These are phyloP conservation scores for Lasioglossum villosulum DNA, from an alignment of 2,888 invertebrate genomes.

Conservation along the genomic window DNA sequence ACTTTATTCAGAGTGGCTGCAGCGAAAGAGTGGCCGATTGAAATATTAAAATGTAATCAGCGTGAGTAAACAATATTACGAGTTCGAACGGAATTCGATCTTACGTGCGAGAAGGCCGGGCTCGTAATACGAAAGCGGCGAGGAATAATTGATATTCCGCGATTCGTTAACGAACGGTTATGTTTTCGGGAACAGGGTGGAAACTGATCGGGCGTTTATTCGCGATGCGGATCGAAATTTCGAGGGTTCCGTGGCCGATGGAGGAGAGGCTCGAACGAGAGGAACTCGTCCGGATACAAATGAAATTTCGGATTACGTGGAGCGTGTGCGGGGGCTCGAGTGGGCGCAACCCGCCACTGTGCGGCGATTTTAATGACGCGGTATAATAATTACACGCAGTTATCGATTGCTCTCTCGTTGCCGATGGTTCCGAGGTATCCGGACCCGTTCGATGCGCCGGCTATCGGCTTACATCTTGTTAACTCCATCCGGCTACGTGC, in stretches of 20 bases:
- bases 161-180: not conserved
- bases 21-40: not conserved
- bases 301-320: conserved; percentile 3
- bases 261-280: not conserved
- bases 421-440: conserved; percentile 27
- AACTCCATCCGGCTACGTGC: conserved; percentile 29
- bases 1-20: not conserved
- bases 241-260: not conserved
- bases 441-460: conserved; percentile 22
- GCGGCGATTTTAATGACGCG: conserved; percentile 53
- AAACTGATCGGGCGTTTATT: not conserved
- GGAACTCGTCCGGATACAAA: not conserved
- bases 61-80: not conserved
- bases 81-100: not conserved
- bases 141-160: conserved; percentile 2
- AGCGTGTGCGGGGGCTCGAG: not conserved
- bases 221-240: conserved; percentile 5
- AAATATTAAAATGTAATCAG: not conserved
- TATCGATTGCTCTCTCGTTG: conserved; percentile 48
- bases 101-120: not conserved
- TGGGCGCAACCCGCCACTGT: conserved; percentile 12
- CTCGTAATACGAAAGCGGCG: not conserved
- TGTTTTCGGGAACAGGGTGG: not conserved
- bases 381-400: conserved; percentile 59
- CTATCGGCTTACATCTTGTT: conserved; percentile 50